Evolutionary conservation across 2,888 invertebrate species (phyloP).

Genomic region (Cephonodes hylas): DNA sequence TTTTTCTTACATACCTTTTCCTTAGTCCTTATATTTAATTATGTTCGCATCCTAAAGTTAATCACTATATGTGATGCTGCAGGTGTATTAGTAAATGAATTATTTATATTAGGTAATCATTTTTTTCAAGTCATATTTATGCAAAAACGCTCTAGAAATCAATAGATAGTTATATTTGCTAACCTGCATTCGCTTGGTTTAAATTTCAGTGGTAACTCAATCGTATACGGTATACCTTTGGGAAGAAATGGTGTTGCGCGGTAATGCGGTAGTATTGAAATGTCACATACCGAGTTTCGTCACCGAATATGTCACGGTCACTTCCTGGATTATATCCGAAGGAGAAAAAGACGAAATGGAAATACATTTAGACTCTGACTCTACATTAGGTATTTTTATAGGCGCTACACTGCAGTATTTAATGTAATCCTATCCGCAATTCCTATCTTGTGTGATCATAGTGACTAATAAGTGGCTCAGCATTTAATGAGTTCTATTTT

Average conservation of each 20-base stretch:
- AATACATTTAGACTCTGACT: slow-evolving; percentile 71
- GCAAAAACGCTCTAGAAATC: no score
- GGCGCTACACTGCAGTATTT: not conserved
- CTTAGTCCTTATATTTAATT: not conserved
- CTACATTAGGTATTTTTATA: slow-evolving; percentile 61
- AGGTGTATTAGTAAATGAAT: no score
- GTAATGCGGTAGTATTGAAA: slow-evolving; percentile 94
- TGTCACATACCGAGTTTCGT: slow-evolving; percentile 97
- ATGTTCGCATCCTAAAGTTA: no score
- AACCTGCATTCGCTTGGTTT: not conserved
- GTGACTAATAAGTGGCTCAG: not conserved
- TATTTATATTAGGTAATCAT: no score
- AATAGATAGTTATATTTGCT: no score
- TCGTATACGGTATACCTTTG: slow-evolving; percentile 93
- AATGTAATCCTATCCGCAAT: not conserved
- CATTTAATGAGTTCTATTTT: not conserved
- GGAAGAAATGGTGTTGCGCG: slow-evolving; percentile 95
- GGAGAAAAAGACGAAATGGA: slow-evolving; percentile 61
- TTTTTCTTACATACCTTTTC: not conserved
- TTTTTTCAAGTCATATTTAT: no score
- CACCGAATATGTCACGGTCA: slow-evolving; percentile 92
- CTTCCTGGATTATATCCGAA: slow-evolving; percentile 90
- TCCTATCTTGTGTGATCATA: not conserved
- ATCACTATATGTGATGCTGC: no score
- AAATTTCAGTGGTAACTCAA: slow-evolving; percentile 92